phyloP scores from a whole-genome alignment of 2,797 vertebrate species.

The Euphonia xanthogaster region DNA sequence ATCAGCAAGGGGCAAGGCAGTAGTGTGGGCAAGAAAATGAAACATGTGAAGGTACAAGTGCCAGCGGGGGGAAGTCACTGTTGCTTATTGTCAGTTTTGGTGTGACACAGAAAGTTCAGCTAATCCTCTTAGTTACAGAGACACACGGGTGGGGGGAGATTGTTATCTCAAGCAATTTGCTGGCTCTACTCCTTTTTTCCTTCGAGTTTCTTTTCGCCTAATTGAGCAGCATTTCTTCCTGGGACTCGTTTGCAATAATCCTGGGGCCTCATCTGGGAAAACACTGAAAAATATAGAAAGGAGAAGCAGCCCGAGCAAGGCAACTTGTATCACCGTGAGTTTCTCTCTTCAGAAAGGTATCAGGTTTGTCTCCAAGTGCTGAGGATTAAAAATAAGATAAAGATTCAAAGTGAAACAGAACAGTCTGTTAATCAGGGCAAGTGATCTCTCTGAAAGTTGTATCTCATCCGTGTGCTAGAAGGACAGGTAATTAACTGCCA shows the following conservation, averaged over 20 bases:
- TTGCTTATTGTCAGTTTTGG: slow-evolving; percentile 74
- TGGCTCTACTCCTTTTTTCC: slow-evolving; percentile 67
- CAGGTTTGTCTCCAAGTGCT: neutral
- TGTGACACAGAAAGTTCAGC: slow-evolving; percentile 72
- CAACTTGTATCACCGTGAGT: neutral
- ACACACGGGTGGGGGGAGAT: slow-evolving; percentile 65
- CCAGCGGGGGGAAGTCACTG: slow-evolving; percentile 67
- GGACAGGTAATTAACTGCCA: neutral
- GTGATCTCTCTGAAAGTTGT: neutral
- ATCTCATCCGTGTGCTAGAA: neutral
- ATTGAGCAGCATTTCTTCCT: slow-evolving; percentile 72
- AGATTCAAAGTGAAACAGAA: neutral
- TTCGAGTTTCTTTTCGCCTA: slow-evolving; percentile 73
- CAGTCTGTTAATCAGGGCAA: neutral
- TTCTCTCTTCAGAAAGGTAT: neutral
- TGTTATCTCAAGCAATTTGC: slow-evolving; percentile 73
- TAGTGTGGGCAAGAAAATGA: slow-evolving; percentile 67
- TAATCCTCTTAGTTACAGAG: slow-evolving; percentile 77
- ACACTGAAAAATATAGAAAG: slow-evolving; percentile 40
- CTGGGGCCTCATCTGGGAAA: slow-evolving; percentile 69
- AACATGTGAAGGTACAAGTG: slow-evolving; percentile 68
- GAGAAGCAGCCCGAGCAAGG: neutral
- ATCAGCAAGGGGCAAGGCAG: slow-evolving; percentile 63
- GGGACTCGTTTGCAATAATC: slow-evolving; percentile 69
- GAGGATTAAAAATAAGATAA: neutral